A percentile compares a stretch with the other conserved stretches of the same genome.
phyloP scores from a whole-genome alignment of 2,113 vertebrate genomes.

The Elgaria multicarinata region DNA sequence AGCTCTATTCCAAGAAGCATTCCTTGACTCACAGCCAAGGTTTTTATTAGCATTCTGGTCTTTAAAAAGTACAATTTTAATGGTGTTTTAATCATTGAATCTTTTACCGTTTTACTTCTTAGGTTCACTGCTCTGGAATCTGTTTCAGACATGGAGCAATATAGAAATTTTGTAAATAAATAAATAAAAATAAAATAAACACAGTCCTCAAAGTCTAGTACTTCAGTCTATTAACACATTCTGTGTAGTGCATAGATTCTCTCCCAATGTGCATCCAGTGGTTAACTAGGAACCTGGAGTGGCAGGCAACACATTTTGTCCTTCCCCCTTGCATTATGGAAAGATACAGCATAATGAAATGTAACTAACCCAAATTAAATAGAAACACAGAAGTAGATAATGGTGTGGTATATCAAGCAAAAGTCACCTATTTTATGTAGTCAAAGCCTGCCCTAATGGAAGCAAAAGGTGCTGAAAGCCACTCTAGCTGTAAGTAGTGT shows the following conservation, averaged over 20 bases:
- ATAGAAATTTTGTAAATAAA: too few species aligned
- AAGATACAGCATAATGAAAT: background rate
- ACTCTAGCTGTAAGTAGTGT: background rate
- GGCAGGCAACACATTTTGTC: background rate
- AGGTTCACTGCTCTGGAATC: too few species aligned
- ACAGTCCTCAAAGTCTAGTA: background rate
- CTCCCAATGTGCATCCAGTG: background rate
- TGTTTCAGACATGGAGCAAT: too few species aligned
- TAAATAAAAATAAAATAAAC: too few species aligned
- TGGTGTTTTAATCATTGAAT: too few species aligned
- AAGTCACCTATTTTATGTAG: background rate
- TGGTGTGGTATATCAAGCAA: background rate
- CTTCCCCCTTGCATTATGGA: background rate
- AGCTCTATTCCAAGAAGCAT: too few species aligned
- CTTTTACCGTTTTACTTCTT: too few species aligned
- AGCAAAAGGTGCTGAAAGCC: constrained; percentile 2
- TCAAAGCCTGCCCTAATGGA: background rate
- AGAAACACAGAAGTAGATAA: background rate
- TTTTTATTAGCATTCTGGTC: too few species aligned
- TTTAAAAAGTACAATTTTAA: too few species aligned
- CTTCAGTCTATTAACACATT: background rate
- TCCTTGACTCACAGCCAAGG: too few species aligned
- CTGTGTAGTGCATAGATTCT: background rate
- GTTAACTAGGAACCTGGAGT: background rate
- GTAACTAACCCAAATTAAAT: background rate